phyloP scores from a whole-genome alignment of 2,113 vertebrate species.

The Columba livia region DNA sequence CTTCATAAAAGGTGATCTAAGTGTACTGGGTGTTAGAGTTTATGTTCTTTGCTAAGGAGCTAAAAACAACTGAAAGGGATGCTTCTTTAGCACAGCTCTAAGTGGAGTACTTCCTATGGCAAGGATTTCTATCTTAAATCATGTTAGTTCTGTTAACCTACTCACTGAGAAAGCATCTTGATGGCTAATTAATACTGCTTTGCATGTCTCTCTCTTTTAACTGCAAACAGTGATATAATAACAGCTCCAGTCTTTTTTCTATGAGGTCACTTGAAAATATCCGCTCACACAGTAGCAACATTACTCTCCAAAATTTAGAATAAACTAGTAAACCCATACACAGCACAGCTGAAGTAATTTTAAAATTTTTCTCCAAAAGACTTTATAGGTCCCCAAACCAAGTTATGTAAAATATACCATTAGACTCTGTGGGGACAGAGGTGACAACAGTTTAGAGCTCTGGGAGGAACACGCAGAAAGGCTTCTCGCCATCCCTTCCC shows the following conservation, averaged over 20 bases:
- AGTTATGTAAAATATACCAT: background rate
- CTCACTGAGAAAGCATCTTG: background rate
- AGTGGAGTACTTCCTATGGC: background rate
- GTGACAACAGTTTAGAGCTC: background rate
- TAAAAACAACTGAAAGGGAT: background rate
- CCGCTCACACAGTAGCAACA: background rate
- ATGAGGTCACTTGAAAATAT: background rate
- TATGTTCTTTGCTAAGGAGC: background rate
- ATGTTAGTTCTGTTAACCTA: background rate
- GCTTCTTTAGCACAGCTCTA: background rate
- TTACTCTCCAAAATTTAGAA: background rate
- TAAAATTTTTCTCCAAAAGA: background rate
- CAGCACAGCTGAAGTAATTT: background rate
- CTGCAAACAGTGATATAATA: background rate
- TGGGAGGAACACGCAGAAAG: fast-evolving
- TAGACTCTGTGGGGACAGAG: background rate
- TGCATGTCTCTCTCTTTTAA: background rate
- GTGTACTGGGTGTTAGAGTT: background rate
- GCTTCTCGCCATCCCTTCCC: background rate
- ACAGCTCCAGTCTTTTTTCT: background rate
- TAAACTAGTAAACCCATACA: background rate
- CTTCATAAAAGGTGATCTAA: background rate
- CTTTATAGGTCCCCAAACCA: background rate
- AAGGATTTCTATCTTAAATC: background rate
- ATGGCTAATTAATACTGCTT: background rate